A percentile compares a stretch with the other conserved stretches of the same genome.
phyloP scores from a whole-genome alignment of 2,888 invertebrate genomes.

The Drosophila testacea region DNA sequence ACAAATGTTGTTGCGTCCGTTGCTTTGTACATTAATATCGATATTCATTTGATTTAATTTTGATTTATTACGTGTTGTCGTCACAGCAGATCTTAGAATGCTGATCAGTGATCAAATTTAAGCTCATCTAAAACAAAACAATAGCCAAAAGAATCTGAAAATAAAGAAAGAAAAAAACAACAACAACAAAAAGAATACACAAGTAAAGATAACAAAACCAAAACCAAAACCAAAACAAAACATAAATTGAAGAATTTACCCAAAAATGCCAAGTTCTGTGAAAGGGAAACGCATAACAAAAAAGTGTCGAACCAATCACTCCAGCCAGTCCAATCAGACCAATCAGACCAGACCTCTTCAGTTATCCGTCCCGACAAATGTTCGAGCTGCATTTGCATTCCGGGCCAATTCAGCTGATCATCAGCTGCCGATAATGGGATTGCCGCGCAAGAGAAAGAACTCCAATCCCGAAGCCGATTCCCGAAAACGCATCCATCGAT shows the following conservation, averaged over 20 bases:
- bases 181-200: constrained; percentile 4
- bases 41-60: constrained; percentile 4
- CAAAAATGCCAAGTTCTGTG: constrained; percentile 68
- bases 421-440: constrained; percentile 74
- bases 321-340: constrained; percentile 18
- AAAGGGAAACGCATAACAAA: constrained; percentile 43
- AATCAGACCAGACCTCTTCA: constrained; percentile 10
- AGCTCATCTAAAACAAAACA: constrained; percentile 6
- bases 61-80: constrained; percentile 12
- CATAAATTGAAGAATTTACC: constrained; percentile 26
- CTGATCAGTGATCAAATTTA: constrained; percentile 27
- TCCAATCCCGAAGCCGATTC: constrained; percentile 34
- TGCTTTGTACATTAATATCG: constrained; percentile 22
- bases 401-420: constrained; percentile 34
- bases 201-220: not conserved
- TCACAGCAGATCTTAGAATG: constrained; percentile 20
- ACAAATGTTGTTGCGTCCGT: not conserved
- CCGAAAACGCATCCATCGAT: constrained; percentile 37
- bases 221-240: constrained; percentile 8
- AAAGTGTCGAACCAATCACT: constrained; percentile 39
- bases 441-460: constrained; percentile 82
- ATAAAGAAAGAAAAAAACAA: constrained; percentile 11
- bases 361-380: constrained; percentile 27
- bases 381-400: constrained; percentile 24
- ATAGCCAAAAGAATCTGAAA: not conserved